Evolutionary conservation across 37 sponge, comb jelly and placozoan species (phyloP).

Genomic region (Spongilla lacustris): DNA sequence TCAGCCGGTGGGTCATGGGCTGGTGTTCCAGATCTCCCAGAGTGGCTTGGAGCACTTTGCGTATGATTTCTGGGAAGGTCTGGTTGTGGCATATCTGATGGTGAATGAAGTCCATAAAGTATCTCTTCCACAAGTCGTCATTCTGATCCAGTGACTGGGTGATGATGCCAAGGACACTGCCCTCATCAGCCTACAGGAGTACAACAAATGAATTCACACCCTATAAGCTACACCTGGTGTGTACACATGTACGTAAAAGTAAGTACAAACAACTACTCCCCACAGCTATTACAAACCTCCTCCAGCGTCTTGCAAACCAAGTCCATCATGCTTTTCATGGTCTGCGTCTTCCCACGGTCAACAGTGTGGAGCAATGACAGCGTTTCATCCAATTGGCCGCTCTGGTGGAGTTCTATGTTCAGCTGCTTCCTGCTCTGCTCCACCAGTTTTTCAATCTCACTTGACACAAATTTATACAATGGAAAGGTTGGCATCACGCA

Average conservation of each 20-base stretch:
- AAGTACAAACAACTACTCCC: background rate
- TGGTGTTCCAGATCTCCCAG: constrained; percentile 31
- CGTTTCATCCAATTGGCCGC: constrained; percentile 1
- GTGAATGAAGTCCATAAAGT: constrained; percentile 69
- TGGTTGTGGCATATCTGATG: constrained; percentile 47
- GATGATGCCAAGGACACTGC: constrained; percentile 12
- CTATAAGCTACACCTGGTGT: no score
- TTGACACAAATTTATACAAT: constrained; percentile 52
- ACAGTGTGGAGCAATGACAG: background rate
- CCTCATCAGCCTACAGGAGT: background rate
- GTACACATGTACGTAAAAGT: background rate
- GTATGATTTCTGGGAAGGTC: constrained; percentile 1
- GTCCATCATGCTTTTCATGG: constrained; percentile 1
- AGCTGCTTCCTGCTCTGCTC: constrained; percentile 30
- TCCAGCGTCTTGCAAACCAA: background rate
- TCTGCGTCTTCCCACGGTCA: background rate
- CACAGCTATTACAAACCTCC: background rate
- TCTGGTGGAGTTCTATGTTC: constrained; percentile 13
- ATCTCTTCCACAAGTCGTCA: constrained; percentile 49
- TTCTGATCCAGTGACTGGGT: constrained; percentile 24
- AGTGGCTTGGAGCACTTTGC: constrained; percentile 34
- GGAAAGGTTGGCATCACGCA: constrained; percentile 38
- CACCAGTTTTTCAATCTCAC: constrained; percentile 33
- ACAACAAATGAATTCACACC: background rate
- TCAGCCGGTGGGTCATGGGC: background rate